Base-by-base conservation (phyloP, 2,888 invertebrate genomes). In the Dicranocentrus wangi region DNA sequence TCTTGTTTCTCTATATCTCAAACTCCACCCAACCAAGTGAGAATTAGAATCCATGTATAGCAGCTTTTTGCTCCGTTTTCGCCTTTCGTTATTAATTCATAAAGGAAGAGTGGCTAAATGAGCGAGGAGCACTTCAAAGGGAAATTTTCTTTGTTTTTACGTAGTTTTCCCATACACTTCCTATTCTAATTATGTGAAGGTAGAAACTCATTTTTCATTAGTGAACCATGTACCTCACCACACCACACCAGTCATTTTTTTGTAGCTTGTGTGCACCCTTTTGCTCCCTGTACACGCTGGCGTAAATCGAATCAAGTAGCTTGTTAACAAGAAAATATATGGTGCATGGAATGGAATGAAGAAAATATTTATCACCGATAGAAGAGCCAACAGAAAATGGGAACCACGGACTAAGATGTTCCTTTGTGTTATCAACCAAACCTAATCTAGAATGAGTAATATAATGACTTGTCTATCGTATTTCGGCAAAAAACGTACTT, bases 291-390 rank as follows among this genome's bases (percentile, higher is more conserved):
- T n/a, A n/a, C n/a, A n/a, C n/a, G n/a, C n/a, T n/a, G n/a, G n/a
- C n/a, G n/a, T n/a, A n/a, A n/a, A n/a, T 51, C 7, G n/a, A n/a
- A 27, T 17, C 25, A 60, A 71, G 60, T 43, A 65, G 1, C 75
- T 75, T 76, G 75, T 76, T 68, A 76, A 76, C 75, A 76, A 17
- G 68, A 60, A 68, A 76, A 76, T 68, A 39, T 68, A 60, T 63
- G 72, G 42, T 66, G 75, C 58, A 68, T 76, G 58, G 51, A 68
- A 76, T 66, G 75, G 21, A 69, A 69, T 53, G 55, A 25, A 19
- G 21, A 65, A 65, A 60, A 55, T 21, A 17, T 23, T 21, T 55
- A 17, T 2, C 60, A 60, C 27, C 15, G 28, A 25, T 28, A 60
- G 17, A 21, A 55, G 23, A 5, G 7, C 51, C 51, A 10, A n/a